These are phyloP conservation scores for Xenopus borealis DNA, from an alignment of 2,113 vertebrate species.

Conservation along the genomic window DNA sequence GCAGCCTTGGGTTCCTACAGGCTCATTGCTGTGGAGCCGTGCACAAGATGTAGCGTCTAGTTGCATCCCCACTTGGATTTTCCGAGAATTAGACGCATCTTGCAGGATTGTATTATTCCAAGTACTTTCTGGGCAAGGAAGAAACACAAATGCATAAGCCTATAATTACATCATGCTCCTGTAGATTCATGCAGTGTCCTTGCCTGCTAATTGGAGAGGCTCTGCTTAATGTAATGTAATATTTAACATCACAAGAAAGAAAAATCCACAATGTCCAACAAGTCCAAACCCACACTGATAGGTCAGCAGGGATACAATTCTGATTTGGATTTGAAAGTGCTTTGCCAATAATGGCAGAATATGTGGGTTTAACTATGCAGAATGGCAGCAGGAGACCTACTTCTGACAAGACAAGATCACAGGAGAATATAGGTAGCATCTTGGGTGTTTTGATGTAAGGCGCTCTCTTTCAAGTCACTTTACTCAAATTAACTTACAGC, in stretches of 20 bases:
- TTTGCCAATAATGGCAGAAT: neutral
- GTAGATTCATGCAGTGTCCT: constrained; percentile 30
- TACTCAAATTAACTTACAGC: neutral
- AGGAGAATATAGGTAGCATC: neutral
- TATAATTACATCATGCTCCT: constrained; percentile 39
- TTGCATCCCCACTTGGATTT: constrained; percentile 14
- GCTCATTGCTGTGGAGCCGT: neutral
- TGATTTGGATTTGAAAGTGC: constrained; percentile 6
- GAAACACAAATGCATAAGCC: constrained; percentile 39
- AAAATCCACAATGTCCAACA: neutral
- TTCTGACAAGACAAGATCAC: constrained; percentile 21
- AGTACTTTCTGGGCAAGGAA: constrained; percentile 27
- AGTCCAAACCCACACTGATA: constrained; percentile 15
- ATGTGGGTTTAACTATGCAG: constrained; percentile 10
- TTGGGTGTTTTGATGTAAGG: constrained; percentile 10
- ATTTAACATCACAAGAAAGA: constrained; percentile 40
- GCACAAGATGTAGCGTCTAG: neutral
- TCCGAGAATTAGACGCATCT: constrained; percentile 25
- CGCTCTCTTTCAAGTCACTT: neutral
- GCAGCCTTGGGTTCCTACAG: constrained; percentile 2
- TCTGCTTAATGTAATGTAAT: constrained; percentile 24
- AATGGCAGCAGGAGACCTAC: neutral
- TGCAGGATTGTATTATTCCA: constrained; percentile 39
- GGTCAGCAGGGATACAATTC: constrained; percentile 9
- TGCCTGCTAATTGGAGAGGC: constrained; percentile 38